Conservation (phyloP, 1,140 invertebrate species). For the Lepidostoma basale region DNA sequence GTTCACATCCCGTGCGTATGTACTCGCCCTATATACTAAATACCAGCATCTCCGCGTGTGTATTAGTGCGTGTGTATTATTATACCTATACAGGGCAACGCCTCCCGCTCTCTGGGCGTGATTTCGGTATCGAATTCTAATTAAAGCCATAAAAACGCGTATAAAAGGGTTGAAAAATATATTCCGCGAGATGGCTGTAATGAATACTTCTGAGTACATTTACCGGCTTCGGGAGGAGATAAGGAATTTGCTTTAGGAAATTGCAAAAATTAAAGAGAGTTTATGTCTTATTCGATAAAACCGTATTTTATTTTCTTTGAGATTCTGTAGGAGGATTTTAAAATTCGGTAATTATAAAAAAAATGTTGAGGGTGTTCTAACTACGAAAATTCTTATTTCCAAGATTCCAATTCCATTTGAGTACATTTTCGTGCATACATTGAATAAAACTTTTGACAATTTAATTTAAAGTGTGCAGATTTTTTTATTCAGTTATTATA, state of each 20-base stretch:
- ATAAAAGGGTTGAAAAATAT: slow-evolving; percentile 27
- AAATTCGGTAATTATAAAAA: too few relatives aligned
- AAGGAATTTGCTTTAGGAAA: neutral
- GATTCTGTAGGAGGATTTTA: too few relatives aligned
- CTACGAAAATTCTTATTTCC: too few relatives aligned
- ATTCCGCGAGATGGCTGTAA: slow-evolving; percentile 22
- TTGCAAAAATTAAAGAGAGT: neutral
- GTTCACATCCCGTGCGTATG: slow-evolving; percentile 37
- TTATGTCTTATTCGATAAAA: too few relatives aligned
- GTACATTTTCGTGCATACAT: too few relatives aligned
- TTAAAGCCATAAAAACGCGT: slow-evolving; percentile 25
- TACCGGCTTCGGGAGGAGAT: neutral
- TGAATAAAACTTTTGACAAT: too few relatives aligned
- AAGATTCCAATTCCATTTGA: too few relatives aligned
- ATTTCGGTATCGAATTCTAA: slow-evolving; percentile 30
- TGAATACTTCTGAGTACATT: slow-evolving; percentile 20
- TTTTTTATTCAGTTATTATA: too few relatives aligned
- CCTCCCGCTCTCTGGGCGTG: slow-evolving; percentile 16
- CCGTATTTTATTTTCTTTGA: too few relatives aligned
- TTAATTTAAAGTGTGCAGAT: too few relatives aligned
- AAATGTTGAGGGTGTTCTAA: too few relatives aligned
- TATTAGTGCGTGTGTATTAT: neutral
- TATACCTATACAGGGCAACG: neutral
- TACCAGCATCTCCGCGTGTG: neutral
- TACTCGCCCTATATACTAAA: slow-evolving; percentile 11